Evolutionary conservation across 2,888 invertebrate species (phyloP), one percentile per base, ranked within the genome.

Genomic region (Phasia obesa): DNA sequence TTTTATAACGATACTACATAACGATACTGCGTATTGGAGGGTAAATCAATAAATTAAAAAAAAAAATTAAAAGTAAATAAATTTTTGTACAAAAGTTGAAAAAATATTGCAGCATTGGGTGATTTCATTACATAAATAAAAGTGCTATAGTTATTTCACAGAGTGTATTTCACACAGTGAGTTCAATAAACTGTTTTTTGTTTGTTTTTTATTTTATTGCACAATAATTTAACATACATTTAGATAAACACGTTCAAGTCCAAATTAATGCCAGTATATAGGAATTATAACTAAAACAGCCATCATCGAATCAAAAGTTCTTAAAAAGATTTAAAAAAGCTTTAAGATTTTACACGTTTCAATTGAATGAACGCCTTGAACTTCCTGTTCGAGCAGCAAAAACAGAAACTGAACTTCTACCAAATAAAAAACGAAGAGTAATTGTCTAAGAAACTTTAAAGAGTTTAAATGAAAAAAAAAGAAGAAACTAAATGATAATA

Each of bases 301-400:
- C 31, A 59, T 42, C 44, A 57, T 42, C n/a, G 31, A 1, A 51
- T 60, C 49, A 64, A 69, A 47, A 74, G 55, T 80, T 80, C 62
- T 80, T 62, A 49, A 62, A 74, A 60, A 49, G 25, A 57, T 62
- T 69, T 59, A 21, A 19, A 17, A 19, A 25, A 17, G 13, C 25
- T 15, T 70, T 53, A 87, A 87, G 87, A 87, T 87, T 70, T 88
- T 88, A 88, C 86, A 87, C 86, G 88, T 87, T 89, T 88, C 89
- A 89, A 88, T 88, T 90, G 88, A 90, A 88, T 88, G 88, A 90
- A 89, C 87, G 88, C 89, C 89, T 90, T 89, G 89, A 90, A 89
- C 89, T 89, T 89, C 89, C 89, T 88, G 87, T 88, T 83, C 35
- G 53, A 85, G 86, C 47, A 5, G 71, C 31, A 64, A 64, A 51